Conservation (phyloP, 2,113 vertebrate species). For the Hippocampus comes region DNA sequence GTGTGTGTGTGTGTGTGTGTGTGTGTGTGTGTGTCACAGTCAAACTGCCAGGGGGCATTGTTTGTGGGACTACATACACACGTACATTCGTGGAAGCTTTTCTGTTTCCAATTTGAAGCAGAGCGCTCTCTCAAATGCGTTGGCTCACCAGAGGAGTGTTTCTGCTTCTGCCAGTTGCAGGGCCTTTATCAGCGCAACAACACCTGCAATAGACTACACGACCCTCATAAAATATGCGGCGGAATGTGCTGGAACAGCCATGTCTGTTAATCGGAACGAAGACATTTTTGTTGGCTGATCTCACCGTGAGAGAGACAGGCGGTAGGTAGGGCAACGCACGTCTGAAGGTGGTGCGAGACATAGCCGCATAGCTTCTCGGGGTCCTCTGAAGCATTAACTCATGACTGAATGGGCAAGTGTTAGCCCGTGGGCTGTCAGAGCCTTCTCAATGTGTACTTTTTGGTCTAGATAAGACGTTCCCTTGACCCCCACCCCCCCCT, state of each 20-base stretch:
- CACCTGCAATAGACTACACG: slow-evolving; percentile 65
- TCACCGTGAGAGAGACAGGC: slow-evolving; percentile 21
- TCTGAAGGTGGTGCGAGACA: slow-evolving; percentile 53
- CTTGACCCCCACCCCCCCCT: slow-evolving; percentile 8
- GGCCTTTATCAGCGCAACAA: slow-evolving; percentile 56
- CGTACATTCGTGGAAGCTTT: slow-evolving; percentile 23
- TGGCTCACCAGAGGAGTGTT: slow-evolving; percentile 29
- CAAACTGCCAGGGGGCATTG: slow-evolving; percentile 3
- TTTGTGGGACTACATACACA: slow-evolving; percentile 18
- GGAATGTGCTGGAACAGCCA: slow-evolving; percentile 63
- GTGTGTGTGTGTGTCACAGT: too few relatives aligned
- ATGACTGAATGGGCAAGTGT: slow-evolving; percentile 43
- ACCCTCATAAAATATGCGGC: slow-evolving; percentile 61
- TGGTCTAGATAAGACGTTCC: slow-evolving; percentile 31
- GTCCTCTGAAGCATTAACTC: slow-evolving; percentile 55
- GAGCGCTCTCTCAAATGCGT: slow-evolving; percentile 33
- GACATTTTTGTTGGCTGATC: slow-evolving; percentile 72
- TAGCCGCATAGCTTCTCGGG: slow-evolving; percentile 58
- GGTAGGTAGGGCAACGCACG: slow-evolving; percentile 10
- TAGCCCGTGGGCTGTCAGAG: slow-evolving; percentile 37
- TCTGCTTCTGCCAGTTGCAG: slow-evolving; percentile 30
- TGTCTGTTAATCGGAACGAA: slow-evolving; percentile 63
- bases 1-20: too few relatives aligned
- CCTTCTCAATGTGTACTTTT: slow-evolving; percentile 34
- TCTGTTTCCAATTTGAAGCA: slow-evolving; percentile 50